A percentile compares a stretch with the other conserved stretches of the same genome.
These are phyloP conservation scores for Tylochromis polylepis DNA, from an alignment of 2,113 vertebrate species.

Conservation along the genomic window DNA sequence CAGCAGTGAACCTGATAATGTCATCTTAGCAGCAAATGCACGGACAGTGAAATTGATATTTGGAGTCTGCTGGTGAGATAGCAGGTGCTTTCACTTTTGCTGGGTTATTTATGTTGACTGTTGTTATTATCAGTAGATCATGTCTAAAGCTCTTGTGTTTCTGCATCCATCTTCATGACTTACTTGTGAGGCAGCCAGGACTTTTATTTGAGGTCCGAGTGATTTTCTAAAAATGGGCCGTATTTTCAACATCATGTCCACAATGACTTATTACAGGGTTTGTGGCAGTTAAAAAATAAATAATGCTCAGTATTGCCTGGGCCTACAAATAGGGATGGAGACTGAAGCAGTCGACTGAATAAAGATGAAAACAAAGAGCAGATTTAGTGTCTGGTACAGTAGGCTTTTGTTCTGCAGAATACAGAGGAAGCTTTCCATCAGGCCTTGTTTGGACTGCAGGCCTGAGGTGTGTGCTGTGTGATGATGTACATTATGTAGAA, in stretches of 20 bases:
- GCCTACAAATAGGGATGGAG: conserved; percentile 24
- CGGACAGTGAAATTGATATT: not conserved
- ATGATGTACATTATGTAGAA: conserved; percentile 41
- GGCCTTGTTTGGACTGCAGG: conserved; percentile 33
- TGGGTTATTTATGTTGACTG: conserved; percentile 7
- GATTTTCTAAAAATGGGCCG: conserved; percentile 3
- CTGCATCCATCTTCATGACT: conserved; percentile 2
- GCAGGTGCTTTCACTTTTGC: not conserved
- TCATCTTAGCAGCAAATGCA: not conserved
- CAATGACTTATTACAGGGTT: conserved; percentile 33
- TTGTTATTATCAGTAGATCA: not conserved
- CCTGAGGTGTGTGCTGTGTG: conserved; percentile 36
- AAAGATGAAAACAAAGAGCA: conserved; percentile 75
- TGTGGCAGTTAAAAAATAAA: conserved; percentile 46
- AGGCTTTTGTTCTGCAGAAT: conserved; percentile 54
- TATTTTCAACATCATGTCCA: conserved; percentile 32
- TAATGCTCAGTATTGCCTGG: conserved; percentile 24
- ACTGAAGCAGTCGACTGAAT: conserved; percentile 47
- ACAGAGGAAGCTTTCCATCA: conserved; percentile 64
- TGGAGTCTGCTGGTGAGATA: not conserved
- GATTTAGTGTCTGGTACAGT: conserved; percentile 69
- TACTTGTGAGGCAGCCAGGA: not conserved
- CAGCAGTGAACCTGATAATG: not conserved
- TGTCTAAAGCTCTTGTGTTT: conserved; percentile 5
- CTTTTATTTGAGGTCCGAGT: not conserved